Conservation (phyloP, 2,888 invertebrate species). For the Hymenopus coronatus region DNA sequence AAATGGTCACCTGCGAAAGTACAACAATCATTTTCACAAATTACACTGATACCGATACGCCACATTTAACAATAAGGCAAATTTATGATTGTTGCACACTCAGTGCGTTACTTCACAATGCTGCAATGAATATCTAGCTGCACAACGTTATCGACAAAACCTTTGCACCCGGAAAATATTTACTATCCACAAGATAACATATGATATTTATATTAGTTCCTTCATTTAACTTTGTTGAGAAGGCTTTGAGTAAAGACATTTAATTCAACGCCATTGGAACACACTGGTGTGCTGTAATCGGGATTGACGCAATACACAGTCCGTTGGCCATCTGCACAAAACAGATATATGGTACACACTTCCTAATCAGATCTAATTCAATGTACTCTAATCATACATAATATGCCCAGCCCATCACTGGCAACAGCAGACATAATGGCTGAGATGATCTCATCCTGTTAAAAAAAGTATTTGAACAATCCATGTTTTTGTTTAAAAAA, state of each 20-base stretch:
- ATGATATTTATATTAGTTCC: background rate
- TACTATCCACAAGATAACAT: background rate
- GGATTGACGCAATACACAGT: background rate
- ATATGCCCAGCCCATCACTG: slow-evolving; percentile 30
- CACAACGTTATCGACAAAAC: background rate
- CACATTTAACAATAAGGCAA: background rate
- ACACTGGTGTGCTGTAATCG: background rate
- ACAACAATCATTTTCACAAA: background rate
- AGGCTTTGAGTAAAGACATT: background rate
- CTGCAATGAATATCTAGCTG: background rate
- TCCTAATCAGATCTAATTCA: background rate
- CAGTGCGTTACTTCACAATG: background rate
- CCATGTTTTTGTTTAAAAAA: background rate
- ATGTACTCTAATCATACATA: slow-evolving; percentile 14
- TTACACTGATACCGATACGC: no score
- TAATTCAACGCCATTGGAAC: background rate
- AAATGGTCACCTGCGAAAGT: background rate
- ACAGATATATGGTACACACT: background rate
- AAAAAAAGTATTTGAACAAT: background rate
- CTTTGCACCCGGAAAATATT: background rate
- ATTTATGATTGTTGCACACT: background rate
- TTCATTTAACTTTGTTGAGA: background rate
- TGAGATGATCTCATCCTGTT: slow-evolving; percentile 29
- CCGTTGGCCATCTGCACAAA: background rate
- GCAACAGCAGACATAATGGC: slow-evolving; percentile 29